Percentiles rank a stretch among this genome's conserved stretches.
These are phyloP conservation scores for Chromoteleia sp. DNA, from an alignment of 2,888 invertebrate species.

Conservation along the genomic window DNA sequence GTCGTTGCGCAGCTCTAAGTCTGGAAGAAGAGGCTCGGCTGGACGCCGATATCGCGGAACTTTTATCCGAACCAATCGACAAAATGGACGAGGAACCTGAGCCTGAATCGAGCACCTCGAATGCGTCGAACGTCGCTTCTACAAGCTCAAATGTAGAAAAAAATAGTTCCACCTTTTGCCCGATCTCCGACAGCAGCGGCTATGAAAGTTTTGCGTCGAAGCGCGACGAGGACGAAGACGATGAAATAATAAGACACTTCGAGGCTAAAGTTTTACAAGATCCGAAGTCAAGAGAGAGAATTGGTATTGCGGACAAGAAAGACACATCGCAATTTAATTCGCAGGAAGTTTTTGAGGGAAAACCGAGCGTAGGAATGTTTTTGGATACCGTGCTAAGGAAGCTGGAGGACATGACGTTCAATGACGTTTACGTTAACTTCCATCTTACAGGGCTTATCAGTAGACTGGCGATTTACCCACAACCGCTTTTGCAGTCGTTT, in stretches of 20 bases:
- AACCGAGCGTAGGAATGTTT: slow-evolving; percentile 86
- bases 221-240: slow-evolving; percentile 72
- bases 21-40: slow-evolving; percentile 78
- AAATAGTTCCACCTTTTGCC: slow-evolving; percentile 84
- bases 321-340: slow-evolving; percentile 25
- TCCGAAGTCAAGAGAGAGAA: neutral
- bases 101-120: slow-evolving; percentile 51
- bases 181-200: slow-evolving; percentile 91
- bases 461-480: slow-evolving; percentile 94
- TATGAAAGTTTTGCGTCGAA: slow-evolving; percentile 89
- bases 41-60: slow-evolving; percentile 81
- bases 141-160: slow-evolving; percentile 74
- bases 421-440: slow-evolving; percentile 93
- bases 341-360: slow-evolving; percentile 79
- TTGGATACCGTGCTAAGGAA: slow-evolving; percentile 92
- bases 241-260: slow-evolving; percentile 41
- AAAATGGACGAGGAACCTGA: slow-evolving; percentile 52
- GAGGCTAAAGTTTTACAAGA: slow-evolving; percentile 24
- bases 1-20: slow-evolving; percentile 69
- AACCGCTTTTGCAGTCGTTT: slow-evolving; percentile 94
- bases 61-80: slow-evolving; percentile 79
- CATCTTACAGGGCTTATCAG: slow-evolving; percentile 95
- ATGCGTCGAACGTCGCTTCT: slow-evolving; percentile 43
- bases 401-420: slow-evolving; percentile 92
- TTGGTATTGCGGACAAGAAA: slow-evolving; percentile 19